A percentile compares a stretch with the other conserved stretches of the same genome.
These are phyloP conservation scores for Eristalis arbustorum DNA, from an alignment of 2,888 invertebrate genomes.

Conservation along the genomic window DNA sequence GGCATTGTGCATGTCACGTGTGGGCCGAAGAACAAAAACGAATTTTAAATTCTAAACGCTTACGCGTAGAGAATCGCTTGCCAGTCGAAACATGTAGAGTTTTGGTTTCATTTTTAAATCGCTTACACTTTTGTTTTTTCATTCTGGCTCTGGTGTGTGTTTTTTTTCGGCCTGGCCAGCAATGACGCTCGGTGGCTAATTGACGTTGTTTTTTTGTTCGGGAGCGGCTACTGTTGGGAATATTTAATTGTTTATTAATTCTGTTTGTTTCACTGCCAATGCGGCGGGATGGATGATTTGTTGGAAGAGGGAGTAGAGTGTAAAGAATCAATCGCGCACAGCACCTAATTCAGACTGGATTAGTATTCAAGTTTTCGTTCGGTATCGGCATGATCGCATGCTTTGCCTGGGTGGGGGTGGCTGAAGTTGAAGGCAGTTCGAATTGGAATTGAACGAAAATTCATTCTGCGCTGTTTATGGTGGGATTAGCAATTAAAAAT, in stretches of 20 bases:
- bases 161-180: not conserved
- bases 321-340: constrained; percentile 23
- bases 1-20: not conserved
- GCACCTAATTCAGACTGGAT: constrained; percentile 1
- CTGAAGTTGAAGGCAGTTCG: not conserved
- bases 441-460: not conserved
- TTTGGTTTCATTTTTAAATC: constrained; percentile 54
- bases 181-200: constrained; percentile 51
- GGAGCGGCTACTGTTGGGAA: not conserved
- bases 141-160: not conserved
- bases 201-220: constrained; percentile 35
- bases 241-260: not conserved
- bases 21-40: not conserved
- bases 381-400: not conserved
- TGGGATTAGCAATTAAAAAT: not conserved
- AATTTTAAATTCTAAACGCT: constrained; percentile 16
- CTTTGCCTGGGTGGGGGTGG: not conserved
- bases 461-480: not conserved
- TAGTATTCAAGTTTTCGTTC: constrained; percentile 12
- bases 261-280: not conserved
- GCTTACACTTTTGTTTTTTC: constrained; percentile 56
- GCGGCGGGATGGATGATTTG: not conserved
- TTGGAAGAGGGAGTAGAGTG: not conserved
- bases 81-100: constrained; percentile 29
- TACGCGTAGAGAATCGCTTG: not conserved